These are phyloP conservation scores for Creontiades dilutus DNA, from an alignment of 2,888 invertebrate genomes.

Conservation along the genomic window DNA sequence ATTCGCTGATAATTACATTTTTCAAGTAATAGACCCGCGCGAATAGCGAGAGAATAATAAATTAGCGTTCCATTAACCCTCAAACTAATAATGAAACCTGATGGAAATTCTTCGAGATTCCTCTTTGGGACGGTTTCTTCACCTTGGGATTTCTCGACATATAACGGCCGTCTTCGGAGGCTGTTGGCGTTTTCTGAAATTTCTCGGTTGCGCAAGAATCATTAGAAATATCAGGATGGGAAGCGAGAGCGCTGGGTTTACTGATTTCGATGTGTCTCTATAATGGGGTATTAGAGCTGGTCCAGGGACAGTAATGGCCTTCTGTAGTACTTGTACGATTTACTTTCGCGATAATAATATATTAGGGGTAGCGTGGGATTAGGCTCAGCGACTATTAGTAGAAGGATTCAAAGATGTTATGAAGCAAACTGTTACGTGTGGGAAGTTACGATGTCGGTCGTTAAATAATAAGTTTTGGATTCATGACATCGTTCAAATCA, in stretches of 20 bases:
- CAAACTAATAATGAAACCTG: conserved; percentile 39
- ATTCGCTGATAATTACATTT: not conserved
- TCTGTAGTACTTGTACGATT: conserved; percentile 13
- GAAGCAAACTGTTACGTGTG: too few species aligned
- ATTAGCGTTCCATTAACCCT: conserved; percentile 19
- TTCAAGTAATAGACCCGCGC: not conserved
- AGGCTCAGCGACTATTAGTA: not conserved
- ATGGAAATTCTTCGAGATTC: not conserved
- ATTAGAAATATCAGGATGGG: not conserved
- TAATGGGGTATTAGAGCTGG: conserved; percentile 18
- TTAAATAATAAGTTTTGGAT: too few species aligned
- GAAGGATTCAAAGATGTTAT: not conserved
- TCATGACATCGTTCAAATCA: too few species aligned
- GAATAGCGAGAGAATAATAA: conserved; percentile 1
- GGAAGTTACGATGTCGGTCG: too few species aligned
- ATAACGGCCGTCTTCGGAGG: not conserved
- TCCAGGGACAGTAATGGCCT: not conserved
- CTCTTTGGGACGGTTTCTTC: not conserved
- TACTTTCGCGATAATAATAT: not conserved
- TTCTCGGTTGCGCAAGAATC: conserved; percentile 29
- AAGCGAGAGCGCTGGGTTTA: not conserved
- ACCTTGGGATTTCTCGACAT: not conserved
- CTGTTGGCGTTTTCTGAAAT: conserved; percentile 23
- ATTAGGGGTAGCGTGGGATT: not conserved
- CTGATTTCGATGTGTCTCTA: not conserved